These are phyloP conservation scores for Drosophila serrata DNA, from an alignment of 1,140 invertebrate species.

Conservation along the genomic window DNA sequence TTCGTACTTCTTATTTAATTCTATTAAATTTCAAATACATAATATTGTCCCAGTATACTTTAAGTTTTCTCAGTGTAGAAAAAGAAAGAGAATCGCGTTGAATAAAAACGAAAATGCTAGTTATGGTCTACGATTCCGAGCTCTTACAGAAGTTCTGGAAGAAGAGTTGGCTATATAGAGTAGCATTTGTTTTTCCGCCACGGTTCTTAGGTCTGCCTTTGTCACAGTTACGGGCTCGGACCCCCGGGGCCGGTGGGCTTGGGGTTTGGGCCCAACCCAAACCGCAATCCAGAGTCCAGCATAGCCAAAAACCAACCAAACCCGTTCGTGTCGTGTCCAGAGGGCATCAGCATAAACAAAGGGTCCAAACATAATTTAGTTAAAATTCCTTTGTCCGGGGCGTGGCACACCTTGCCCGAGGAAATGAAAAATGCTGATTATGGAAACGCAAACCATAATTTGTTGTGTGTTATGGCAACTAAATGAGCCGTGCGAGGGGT, in stretches of 20 bases:
- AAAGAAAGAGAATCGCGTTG: conserved; percentile 26
- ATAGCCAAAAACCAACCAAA: conserved; percentile 17
- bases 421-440: conserved; percentile 53
- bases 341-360: conserved; percentile 65
- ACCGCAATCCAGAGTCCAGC: conserved; percentile 6
- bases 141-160: conserved; percentile 38
- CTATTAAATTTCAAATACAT: too few relatives aligned
- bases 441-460: conserved; percentile 53
- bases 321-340: conserved; percentile 56
- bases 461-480: conserved; percentile 23
- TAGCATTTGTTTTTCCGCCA: conserved; percentile 37
- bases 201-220: conserved; percentile 13
- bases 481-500: conserved; percentile 23
- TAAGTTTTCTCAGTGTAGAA: neutral
- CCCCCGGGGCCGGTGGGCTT: conserved; percentile 3
- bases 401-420: conserved; percentile 43
- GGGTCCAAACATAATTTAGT: conserved; percentile 65
- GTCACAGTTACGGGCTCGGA: conserved; percentile 15
- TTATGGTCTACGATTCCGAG: conserved; percentile 29
- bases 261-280: conserved; percentile 26
- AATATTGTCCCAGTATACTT: neutral
- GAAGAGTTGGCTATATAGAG: conserved; percentile 16
- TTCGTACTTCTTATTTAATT: neutral
- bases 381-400: conserved; percentile 50
- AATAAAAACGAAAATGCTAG: conserved; percentile 55